Conservation (phyloP, 1,140 invertebrate species). For the Hycleus cichorii region DNA sequence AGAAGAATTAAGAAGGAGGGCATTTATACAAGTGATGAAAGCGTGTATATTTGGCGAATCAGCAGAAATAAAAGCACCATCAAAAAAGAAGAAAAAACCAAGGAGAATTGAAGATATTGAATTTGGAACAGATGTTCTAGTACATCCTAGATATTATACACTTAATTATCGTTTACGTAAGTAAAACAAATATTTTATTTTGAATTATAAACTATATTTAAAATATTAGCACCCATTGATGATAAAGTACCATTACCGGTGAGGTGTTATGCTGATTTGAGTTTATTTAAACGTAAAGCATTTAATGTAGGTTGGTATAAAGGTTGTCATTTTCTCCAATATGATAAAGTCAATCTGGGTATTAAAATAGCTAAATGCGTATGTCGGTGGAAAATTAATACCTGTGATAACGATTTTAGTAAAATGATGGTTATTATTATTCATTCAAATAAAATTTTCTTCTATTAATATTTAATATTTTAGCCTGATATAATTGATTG, state of each 20-base stretch:
- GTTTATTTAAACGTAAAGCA: constrained; percentile 56
- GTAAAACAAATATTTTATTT: too few relatives aligned
- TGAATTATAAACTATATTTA: too few relatives aligned
- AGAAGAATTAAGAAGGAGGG: constrained; percentile 17
- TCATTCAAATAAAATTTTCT: neutral
- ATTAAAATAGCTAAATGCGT: too few relatives aligned
- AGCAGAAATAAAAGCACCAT: too few relatives aligned
- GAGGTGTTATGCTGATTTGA: constrained; percentile 56
- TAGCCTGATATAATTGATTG: neutral
- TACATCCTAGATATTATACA: too few relatives aligned
- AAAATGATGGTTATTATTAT: neutral
- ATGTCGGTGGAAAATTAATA: neutral
- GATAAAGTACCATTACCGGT: too few relatives aligned
- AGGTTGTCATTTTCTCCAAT: constrained; percentile 46
- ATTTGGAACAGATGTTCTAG: too few relatives aligned
- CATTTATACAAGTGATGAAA: constrained; percentile 1
- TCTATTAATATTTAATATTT: neutral
- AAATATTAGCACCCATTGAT: too few relatives aligned
- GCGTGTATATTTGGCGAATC: neutral
- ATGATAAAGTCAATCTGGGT: too few relatives aligned
- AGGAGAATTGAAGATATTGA: too few relatives aligned
- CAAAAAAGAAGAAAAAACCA: too few relatives aligned
- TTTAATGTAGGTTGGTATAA: constrained; percentile 71
- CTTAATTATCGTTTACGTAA: too few relatives aligned
- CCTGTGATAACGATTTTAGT: neutral